Percentiles rank a stretch among this genome's conserved stretches.
Evolutionary conservation across 2,888 invertebrate species (phyloP).

Genomic region (Hemaris fuciformis): DNA sequence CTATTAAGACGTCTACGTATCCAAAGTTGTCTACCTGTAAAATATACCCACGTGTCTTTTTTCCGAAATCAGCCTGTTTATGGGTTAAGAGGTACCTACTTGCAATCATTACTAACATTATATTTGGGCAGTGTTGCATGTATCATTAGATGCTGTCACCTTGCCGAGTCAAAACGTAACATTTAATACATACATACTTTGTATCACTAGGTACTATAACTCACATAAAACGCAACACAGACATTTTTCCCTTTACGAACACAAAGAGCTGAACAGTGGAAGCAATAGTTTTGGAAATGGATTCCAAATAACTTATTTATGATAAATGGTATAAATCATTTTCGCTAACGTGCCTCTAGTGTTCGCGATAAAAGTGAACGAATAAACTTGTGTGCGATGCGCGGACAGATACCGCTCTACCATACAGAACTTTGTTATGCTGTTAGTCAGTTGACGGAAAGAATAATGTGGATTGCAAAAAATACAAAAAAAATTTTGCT

Average conservation of each 20-base stretch:
- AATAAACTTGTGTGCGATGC: constrained; percentile 78
- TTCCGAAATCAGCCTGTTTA: no score
- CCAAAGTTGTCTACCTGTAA: no score
- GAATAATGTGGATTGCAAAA: constrained; percentile 31
- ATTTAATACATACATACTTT: background rate
- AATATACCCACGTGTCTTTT: no score
- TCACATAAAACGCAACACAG: background rate
- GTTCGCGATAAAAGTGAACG: constrained; percentile 72
- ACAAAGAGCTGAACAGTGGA: constrained; percentile 27
- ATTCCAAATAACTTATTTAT: constrained; percentile 76
- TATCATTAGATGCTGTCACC: no score
- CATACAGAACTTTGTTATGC: constrained; percentile 32
- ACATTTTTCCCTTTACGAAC: background rate
- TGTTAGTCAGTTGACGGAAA: constrained; percentile 30
- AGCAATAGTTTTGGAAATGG: constrained; percentile 66
- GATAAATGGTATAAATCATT: constrained; percentile 80
- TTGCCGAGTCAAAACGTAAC: no score
- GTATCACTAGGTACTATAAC: constrained; percentile 14
- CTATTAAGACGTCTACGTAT: no score
- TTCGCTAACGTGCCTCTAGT: constrained; percentile 66
- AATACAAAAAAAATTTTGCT: no score
- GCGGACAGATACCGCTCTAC: constrained; percentile 62
- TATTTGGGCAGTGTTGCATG: no score
- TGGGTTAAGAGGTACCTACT: no score
- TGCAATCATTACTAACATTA: no score